Percentiles rank a stretch among this genome's conserved stretches.
phyloP scores from a whole-genome alignment of 2,113 vertebrate genomes.

The Eurystomus gularis region DNA sequence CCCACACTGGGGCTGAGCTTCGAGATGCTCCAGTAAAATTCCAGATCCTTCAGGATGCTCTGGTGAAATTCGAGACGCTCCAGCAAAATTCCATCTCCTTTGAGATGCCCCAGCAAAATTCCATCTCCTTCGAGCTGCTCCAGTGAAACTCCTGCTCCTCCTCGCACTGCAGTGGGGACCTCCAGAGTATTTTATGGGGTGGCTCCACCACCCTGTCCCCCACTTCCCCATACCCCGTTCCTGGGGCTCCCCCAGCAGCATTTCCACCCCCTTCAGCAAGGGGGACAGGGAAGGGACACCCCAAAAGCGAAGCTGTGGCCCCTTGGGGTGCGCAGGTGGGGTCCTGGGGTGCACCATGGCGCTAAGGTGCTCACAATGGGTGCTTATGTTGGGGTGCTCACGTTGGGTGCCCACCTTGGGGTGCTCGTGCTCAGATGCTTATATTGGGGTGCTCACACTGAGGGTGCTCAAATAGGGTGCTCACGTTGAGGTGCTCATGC shows the following conservation, averaged over 20 bases:
- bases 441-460: neutral
- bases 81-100: accelerated
- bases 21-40: too few species aligned
- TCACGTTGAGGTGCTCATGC: neutral
- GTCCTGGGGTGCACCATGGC: neutral
- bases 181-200: neutral
- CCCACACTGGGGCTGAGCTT: too few species aligned
- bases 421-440: neutral
- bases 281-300: neutral
- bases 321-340: neutral
- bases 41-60: neutral
- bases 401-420: neutral
- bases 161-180: neutral
- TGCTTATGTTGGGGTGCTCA: neutral
- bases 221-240: neutral
- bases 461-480: neutral
- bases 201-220: too few species aligned
- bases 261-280: too few species aligned
- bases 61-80: neutral
- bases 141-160: neutral
- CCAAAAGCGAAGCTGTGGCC: accelerated
- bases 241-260: neutral
- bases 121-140: neutral
- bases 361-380: neutral
- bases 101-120: too few species aligned